These are phyloP conservation scores for Clupea harengus DNA, from an alignment of 2,113 vertebrate species.

Conservation along the genomic window DNA sequence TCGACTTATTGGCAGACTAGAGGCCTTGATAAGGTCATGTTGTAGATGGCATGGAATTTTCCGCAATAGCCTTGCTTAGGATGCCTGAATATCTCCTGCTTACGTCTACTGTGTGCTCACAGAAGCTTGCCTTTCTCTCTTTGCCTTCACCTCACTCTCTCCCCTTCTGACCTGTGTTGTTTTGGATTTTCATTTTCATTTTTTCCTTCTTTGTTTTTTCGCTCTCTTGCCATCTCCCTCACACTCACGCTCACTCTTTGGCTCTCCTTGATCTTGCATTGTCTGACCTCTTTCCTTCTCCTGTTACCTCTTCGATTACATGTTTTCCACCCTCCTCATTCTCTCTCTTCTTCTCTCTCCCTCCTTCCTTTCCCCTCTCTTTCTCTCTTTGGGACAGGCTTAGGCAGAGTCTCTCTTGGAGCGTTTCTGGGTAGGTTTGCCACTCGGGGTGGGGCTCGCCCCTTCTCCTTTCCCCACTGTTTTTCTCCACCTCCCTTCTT, in stretches of 20 bases:
- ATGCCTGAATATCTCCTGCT: neutral
- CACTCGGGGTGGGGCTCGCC: slow-evolving; percentile 25
- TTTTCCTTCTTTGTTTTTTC: neutral
- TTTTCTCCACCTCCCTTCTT: neutral
- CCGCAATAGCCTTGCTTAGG: neutral
- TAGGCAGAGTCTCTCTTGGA: slow-evolving; percentile 88
- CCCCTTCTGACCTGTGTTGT: neutral
- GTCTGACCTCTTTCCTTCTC: neutral
- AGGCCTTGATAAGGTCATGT: too few relatives aligned
- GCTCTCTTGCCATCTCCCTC: neutral
- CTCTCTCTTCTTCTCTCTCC: slow-evolving; percentile 40
- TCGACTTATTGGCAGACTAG: too few relatives aligned
- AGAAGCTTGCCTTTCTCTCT: neutral
- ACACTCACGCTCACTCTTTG: neutral
- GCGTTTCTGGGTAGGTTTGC: slow-evolving; percentile 87
- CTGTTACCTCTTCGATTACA: neutral
- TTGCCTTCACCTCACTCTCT: neutral
- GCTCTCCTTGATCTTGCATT: neutral
- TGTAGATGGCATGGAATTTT: too few relatives aligned
- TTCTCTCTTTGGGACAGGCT: slow-evolving; percentile 70
- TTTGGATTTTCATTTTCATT: neutral
- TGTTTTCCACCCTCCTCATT: neutral
- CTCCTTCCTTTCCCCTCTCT: slow-evolving; percentile 56
- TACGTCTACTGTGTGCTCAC: neutral
- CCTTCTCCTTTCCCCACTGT: neutral